Evolutionary conservation across 2,113 vertebrate genomes (phyloP).

Genomic region (Fregata magnificens): DNA sequence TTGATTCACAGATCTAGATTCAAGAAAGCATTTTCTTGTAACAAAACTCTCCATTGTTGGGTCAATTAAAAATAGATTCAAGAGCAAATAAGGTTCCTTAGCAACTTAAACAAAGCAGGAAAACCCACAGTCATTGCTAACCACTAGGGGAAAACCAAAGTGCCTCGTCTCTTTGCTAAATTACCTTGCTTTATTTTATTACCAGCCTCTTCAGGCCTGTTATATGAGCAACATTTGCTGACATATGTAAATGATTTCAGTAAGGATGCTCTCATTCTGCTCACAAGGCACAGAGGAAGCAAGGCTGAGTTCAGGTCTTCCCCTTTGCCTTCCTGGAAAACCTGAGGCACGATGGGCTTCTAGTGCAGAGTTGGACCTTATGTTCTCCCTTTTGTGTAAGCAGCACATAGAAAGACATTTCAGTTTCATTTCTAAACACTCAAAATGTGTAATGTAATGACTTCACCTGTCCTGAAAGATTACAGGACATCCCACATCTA

Average conservation of each 20-base stretch:
- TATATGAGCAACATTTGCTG: background rate
- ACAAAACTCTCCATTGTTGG: background rate
- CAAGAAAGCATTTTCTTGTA: background rate
- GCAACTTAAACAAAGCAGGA: constrained; percentile 11
- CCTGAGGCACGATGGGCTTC: background rate
- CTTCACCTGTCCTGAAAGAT: background rate
- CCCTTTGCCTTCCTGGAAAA: background rate
- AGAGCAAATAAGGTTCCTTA: constrained; percentile 18
- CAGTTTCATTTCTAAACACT: background rate
- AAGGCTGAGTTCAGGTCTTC: background rate
- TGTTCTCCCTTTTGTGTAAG: background rate
- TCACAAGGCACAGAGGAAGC: background rate
- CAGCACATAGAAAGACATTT: background rate
- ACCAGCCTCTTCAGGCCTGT: background rate
- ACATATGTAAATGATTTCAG: background rate
- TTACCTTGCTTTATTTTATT: constrained; percentile 8
- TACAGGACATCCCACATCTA: background rate
- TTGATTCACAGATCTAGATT: background rate
- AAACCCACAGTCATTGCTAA: background rate
- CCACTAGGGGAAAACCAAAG: background rate
- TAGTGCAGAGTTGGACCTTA: background rate
- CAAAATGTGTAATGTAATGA: background rate
- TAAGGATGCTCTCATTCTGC: background rate
- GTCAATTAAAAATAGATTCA: constrained; percentile 26
- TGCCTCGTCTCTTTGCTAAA: background rate